phyloP scores from a whole-genome alignment of 2,888 invertebrate species.

The Stenodema calcarata region DNA sequence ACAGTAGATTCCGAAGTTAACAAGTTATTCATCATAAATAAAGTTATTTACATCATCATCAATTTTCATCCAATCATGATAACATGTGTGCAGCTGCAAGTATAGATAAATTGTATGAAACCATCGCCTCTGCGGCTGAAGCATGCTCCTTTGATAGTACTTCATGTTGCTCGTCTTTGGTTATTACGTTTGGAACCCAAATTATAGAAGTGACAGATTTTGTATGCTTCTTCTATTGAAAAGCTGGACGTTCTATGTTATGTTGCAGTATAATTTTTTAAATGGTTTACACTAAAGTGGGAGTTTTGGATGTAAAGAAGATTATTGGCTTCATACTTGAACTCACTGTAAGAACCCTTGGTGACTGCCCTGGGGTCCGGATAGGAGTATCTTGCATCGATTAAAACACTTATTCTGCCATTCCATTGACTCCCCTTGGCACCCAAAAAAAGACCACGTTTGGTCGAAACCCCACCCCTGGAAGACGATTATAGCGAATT shows the following conservation, averaged over 20 bases:
- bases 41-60: conserved; percentile 12
- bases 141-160: conserved; percentile 46
- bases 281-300: no score
- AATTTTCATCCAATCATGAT: conserved; percentile 27
- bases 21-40: background rate
- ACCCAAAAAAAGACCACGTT: no score
- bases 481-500: no score
- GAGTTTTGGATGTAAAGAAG: no score
- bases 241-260: background rate
- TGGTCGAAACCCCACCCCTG: no score
- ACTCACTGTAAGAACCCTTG: no score
- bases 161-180: conserved; percentile 41
- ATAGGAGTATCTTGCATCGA: no score
- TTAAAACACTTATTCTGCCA: no score
- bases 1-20: background rate
- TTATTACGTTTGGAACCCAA: conserved; percentile 3
- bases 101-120: conserved; percentile 31
- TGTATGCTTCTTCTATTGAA: conserved; percentile 29
- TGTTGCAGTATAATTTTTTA: background rate
- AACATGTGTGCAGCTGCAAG: conserved; percentile 32
- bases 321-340: no score
- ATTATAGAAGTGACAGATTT: conserved; percentile 3
- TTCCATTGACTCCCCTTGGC: no score
- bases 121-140: conserved; percentile 44
- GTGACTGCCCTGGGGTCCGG: no score